Base-by-base conservation (phyloP, 2,888 invertebrate species). In the Harpalus rubripes region DNA sequence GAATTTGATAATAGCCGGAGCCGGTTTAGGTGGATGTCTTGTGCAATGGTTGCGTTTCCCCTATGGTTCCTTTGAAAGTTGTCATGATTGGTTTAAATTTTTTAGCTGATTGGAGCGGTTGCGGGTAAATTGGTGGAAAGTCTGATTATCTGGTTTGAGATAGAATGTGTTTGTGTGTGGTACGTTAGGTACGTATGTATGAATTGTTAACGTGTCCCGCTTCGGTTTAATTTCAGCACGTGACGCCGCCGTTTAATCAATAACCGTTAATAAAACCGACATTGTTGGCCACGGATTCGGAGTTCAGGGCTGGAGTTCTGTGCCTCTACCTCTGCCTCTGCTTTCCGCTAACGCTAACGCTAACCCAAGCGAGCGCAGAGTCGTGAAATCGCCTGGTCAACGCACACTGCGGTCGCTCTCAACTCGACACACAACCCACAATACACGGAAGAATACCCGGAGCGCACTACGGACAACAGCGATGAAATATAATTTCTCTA, bases 231-330 rank as follows among this genome's bases (percentile, higher is more conserved):
- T 68, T 81, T 81, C 56, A 81, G 56, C 81, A 68, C 81, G 81
- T 81, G 68, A 81, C 56, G 56, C 56, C 26, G 65, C 61, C 81
- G 68, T 81, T 81, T 81, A 81, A 81, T 81, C 81, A 81, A 81
- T 81, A 81, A 63, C 81, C 81, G 81, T 81, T 68, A 65, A 81
- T 81, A 81, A 81, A 81, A 68, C 68, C 81, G 81, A 63, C 81
- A 78, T 78, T 78, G 59, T 78, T 78, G 78, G 76, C 76, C 52
- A 76, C 52, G 76, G 76, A 76, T 76, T 78, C 58, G 56, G 15
- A 18, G 58, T 78, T 78, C 44, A 44, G 32, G 32, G 68, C 32
- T 26, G 32, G 68, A 68, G 26, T 12, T 32, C 68, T 22, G 44
- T 74, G 44, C 72, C 44, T 41, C 44, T 16, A 41, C 18, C 52